A percentile compares a stretch with the other conserved stretches of the same genome.
Conservation (phyloP, 2,888 invertebrate species). For the Eucera pruinosa region DNA sequence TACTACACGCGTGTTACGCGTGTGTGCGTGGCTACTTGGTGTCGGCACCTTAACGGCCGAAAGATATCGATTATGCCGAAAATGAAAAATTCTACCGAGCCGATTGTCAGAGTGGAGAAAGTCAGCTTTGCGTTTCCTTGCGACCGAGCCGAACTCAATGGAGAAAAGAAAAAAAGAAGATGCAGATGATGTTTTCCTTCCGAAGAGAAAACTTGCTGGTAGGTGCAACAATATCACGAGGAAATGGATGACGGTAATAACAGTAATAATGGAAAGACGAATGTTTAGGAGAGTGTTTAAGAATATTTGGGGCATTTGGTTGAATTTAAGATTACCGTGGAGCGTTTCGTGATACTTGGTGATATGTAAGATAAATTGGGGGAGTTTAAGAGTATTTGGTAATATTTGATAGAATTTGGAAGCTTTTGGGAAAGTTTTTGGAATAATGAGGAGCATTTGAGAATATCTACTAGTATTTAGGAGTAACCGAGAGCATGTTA, state of each 20-base stretch:
- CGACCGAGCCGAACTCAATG: not conserved
- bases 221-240: slow-evolving; percentile 7
- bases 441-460: too few relatives aligned
- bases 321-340: too few relatives aligned
- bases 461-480: too few relatives aligned
- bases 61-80: slow-evolving; percentile 63
- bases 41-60: slow-evolving; percentile 43
- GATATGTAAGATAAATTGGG: too few relatives aligned
- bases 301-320: too few relatives aligned
- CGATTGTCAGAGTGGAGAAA: slow-evolving; percentile 56
- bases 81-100: slow-evolving; percentile 41
- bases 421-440: too few relatives aligned
- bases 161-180: not conserved
- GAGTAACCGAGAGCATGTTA: too few relatives aligned
- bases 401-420: too few relatives aligned
- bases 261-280: slow-evolving; percentile 40
- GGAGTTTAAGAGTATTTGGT: too few relatives aligned
- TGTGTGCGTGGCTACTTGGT: slow-evolving; percentile 10
- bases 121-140: slow-evolving; percentile 21
- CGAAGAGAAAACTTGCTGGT: slow-evolving; percentile 20
- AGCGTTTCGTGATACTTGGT: too few relatives aligned
- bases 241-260: too few relatives aligned
- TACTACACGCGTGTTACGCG: not conserved
- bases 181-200: slow-evolving; percentile 23
- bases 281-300: too few relatives aligned